Conservation (phyloP, 2,888 invertebrate species). For the Acleris literana region DNA sequence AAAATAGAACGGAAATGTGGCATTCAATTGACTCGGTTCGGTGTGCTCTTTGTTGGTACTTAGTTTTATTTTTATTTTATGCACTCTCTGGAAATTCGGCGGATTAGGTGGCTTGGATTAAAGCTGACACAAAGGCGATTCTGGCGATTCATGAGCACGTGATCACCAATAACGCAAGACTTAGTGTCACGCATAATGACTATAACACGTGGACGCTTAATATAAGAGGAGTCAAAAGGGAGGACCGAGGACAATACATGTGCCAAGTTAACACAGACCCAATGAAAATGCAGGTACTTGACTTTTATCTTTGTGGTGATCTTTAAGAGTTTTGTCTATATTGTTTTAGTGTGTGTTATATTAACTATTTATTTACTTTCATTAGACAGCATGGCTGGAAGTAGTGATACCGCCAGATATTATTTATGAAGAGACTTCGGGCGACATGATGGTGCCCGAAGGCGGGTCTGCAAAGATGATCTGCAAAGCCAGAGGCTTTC, state of each 20-base stretch:
- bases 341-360: neutral
- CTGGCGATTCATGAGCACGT: slow-evolving; percentile 96
- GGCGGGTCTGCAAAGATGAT: slow-evolving; percentile 94
- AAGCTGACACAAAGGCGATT: slow-evolving; percentile 96
- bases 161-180: slow-evolving; percentile 95
- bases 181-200: slow-evolving; percentile 95
- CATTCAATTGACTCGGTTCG: slow-evolving; percentile 42
- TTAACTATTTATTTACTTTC: slow-evolving; percentile 29
- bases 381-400: slow-evolving; percentile 92
- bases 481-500: slow-evolving; percentile 93
- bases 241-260: slow-evolving; percentile 96
- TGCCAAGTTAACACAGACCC: slow-evolving; percentile 97
- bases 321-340: neutral
- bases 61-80: slow-evolving; percentile 35
- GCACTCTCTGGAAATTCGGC: slow-evolving; percentile 33
- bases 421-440: slow-evolving; percentile 94
- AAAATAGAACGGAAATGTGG: slow-evolving; percentile 52
- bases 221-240: slow-evolving; percentile 92
- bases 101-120: slow-evolving; percentile 95
- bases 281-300: slow-evolving; percentile 95
- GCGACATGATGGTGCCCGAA: slow-evolving; percentile 97
- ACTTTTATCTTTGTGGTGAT: no score
- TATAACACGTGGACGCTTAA: slow-evolving; percentile 96
- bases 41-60: slow-evolving; percentile 12
- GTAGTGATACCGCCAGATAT: slow-evolving; percentile 97